Evolutionary conservation across 2,888 invertebrate species (phyloP), one percentile per base, ranked within the genome.

Genomic region (Hermaeophaga mercurialis): DNA sequence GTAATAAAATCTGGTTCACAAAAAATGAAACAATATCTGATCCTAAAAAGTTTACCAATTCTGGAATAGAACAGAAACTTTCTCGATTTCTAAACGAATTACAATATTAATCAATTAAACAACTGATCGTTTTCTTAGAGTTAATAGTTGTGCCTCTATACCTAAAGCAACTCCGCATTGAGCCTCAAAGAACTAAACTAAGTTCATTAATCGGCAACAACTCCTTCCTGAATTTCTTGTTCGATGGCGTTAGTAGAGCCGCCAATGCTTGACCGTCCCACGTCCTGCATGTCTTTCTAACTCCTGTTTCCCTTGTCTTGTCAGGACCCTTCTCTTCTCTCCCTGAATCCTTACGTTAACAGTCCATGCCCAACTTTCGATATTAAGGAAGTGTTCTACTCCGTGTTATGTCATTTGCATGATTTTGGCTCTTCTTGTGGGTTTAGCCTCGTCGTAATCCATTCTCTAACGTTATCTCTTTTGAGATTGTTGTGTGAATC

Each of bases 351-450:
- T 61, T 50, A 54, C 61, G 61, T 59, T 58, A 50, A 52, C 59
- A 59, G 61, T 59, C 61, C 56, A 59, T 54, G 50, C 54, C 59
- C 15, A 61, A 61, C 59, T 61, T 59, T 59, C 60, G 67, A 67
- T 67, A 67, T 66, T 67, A 66, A 67, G 67, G 67, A 67, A 67
- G 64, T 67, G 66, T 67, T 66, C 66, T 64, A 66, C 67, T 67
- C 63, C 64, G 65, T 67, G 67, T 67, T 64, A 67, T 64, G 67
- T 67, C 67, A 67, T 67, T 67, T 66, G 66, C 67, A 67, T 65
- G 67, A 62, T 56, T 61, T 59, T 65, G 62, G 55, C 58, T 58
- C 59, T 65, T 63, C 66, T 65, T 67, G 62, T 62, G 62, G 58
- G 61, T 57, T 54, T 44, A 52, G 31, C 38, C 48, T 36, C 53